These are phyloP conservation scores for Colaptes auratus DNA, from an alignment of 2,113 vertebrate species.

Conservation along the genomic window DNA sequence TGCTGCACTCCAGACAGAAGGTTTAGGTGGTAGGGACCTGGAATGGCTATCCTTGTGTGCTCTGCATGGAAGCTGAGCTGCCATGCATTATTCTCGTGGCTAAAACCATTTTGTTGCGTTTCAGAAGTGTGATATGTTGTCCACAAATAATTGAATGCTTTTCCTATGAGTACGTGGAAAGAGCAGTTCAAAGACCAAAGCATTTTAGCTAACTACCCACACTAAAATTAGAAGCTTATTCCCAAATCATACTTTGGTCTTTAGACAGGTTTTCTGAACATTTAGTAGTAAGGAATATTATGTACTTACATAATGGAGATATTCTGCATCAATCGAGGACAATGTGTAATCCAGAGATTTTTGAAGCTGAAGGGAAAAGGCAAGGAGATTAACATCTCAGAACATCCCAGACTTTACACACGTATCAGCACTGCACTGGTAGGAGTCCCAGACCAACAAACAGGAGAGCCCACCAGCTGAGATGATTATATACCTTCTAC, in stretches of 20 bases:
- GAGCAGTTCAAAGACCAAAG: background rate
- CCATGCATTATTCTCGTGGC: background rate
- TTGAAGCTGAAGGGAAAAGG: background rate
- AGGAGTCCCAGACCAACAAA: fast-evolving
- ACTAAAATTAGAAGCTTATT: background rate
- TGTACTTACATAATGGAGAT: background rate
- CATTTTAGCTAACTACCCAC: background rate
- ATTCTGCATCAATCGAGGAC: background rate
- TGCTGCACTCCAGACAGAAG: fast-evolving
- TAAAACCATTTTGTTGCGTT: background rate
- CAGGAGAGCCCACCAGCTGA: fast-evolving
- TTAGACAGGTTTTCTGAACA: background rate
- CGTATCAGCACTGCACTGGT: fast-evolving
- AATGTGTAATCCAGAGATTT: background rate
- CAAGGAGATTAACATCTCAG: fast-evolving
- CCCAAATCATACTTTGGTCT: background rate
- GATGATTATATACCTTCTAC: background rate
- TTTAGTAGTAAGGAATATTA: background rate
- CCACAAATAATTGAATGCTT: background rate
- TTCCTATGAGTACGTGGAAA: background rate
- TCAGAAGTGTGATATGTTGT: background rate
- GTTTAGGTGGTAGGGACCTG: background rate
- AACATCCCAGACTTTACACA: background rate
- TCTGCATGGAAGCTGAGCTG: background rate
- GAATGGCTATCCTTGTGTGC: fast-evolving